A percentile compares a stretch with the other conserved stretches of the same genome.
Conservation (phyloP, 2,888 invertebrate species). For the Gari tellinella region DNA sequence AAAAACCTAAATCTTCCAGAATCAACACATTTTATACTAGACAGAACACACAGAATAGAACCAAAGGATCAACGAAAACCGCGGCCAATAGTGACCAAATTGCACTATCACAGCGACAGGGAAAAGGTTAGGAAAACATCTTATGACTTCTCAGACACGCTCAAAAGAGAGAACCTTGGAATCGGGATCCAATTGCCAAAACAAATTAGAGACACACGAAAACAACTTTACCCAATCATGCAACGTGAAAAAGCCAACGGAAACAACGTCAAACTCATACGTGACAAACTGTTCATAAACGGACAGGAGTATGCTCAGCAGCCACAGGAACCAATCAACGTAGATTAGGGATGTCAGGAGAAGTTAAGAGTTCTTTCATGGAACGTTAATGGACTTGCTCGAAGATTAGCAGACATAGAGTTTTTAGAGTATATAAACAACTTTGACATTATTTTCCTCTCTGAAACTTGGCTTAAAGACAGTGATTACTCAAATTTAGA, state of each 20-base stretch:
- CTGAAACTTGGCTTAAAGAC: conserved; percentile 7
- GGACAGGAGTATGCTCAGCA: not conserved
- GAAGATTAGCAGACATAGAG: conserved; percentile 2
- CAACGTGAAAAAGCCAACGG: not conserved
- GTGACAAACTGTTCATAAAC: conserved; percentile 18
- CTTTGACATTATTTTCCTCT: conserved; percentile 7
- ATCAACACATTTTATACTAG: not conserved
- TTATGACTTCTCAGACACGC: not conserved
- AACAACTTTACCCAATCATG: conserved; percentile 6
- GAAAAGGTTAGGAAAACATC: conserved; percentile 17
- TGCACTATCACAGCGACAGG: conserved; percentile 19
- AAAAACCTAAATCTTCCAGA: not conserved
- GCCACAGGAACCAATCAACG: no score
- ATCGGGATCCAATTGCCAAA: conserved; percentile 14
- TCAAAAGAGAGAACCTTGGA: conserved; percentile 20
- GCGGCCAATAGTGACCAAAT: conserved; percentile 28
- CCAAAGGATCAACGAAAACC: conserved; percentile 4
- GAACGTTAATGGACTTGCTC: conserved; percentile 9
- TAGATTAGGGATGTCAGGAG: conserved; percentile 12
- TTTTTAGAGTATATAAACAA: not conserved
- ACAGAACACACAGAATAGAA: conserved; percentile 25
- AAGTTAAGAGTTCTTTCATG: conserved; percentile 5
- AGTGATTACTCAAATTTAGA: not conserved
- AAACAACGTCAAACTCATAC: not conserved
- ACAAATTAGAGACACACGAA: conserved; percentile 12